These are phyloP conservation scores for Erynnis tages DNA, from an alignment of 2,888 invertebrate genomes.

Conservation along the genomic window DNA sequence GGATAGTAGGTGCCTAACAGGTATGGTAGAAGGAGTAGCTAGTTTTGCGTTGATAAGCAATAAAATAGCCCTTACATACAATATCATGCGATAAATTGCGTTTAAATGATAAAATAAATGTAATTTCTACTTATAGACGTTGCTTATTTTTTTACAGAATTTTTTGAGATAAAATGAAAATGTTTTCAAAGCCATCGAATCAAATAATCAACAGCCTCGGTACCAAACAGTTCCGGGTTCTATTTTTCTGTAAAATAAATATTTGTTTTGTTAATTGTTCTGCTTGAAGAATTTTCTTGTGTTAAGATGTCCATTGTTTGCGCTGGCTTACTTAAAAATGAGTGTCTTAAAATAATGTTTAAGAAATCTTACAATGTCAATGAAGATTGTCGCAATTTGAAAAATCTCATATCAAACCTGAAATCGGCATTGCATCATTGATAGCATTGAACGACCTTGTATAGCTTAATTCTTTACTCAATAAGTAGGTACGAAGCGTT, in stretches of 20 bases:
- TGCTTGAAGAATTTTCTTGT: slow-evolving; percentile 6
- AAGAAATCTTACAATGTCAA: slow-evolving; percentile 6
- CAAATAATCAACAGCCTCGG: not conserved
- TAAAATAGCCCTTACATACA: too few species aligned
- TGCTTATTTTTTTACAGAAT: too few species aligned
- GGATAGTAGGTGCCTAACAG: too few species aligned
- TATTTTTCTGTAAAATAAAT: not conserved
- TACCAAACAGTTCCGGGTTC: not conserved
- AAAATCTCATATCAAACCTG: slow-evolving; percentile 14
- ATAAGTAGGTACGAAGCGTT: slow-evolving; percentile 3
- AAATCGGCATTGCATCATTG: slow-evolving; percentile 11
- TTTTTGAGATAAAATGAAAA: not conserved
- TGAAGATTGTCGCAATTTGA: slow-evolving; percentile 5
- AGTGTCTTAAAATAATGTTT: not conserved
- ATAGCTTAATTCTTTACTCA: slow-evolving; percentile 5
- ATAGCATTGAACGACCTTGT: slow-evolving; percentile 11
- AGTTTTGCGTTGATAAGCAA: too few species aligned
- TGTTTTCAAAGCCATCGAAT: not conserved
- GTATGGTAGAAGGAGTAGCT: too few species aligned
- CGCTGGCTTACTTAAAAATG: not conserved
- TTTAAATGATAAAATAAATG: too few species aligned
- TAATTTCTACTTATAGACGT: too few species aligned
- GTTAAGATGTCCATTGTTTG: slow-evolving; percentile 4
- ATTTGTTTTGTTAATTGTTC: slow-evolving; percentile 9
- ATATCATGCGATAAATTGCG: too few species aligned